Conservation (phyloP, 1,140 invertebrate genomes). For the Palaemon carinicauda region DNA sequence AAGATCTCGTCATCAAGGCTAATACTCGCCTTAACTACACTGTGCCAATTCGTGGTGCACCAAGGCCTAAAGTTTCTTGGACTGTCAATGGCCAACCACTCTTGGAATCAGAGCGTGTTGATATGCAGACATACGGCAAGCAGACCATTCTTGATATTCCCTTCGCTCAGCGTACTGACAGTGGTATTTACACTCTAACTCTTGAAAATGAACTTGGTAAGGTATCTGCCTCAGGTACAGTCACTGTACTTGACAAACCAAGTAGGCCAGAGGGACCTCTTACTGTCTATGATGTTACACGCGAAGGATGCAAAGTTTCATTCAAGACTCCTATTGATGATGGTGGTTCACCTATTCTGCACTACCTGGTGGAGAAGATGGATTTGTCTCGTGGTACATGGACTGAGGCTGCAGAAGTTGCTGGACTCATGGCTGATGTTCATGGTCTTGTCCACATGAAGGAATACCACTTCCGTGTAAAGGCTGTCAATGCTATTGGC, state of each 20-base stretch:
- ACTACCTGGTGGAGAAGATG: conserved; percentile 98
- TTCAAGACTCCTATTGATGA: conserved; percentile 88
- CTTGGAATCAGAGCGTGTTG: conserved; percentile 72
- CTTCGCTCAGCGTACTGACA: conserved; percentile 81
- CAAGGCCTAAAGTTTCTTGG: conserved; percentile 76
- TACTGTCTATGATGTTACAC: conserved; percentile 83
- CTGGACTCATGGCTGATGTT: conserved; percentile 81
- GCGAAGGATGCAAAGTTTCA: conserved; percentile 85
- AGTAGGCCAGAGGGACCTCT: conserved; percentile 86
- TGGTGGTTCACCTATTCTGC: conserved; percentile 92
- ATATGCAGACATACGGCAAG: conserved; percentile 77
- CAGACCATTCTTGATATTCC: conserved; percentile 87
- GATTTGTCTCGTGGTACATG: conserved; percentile 93
- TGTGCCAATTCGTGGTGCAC: conserved; percentile 78
- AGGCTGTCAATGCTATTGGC: conserved; percentile 94
- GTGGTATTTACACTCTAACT: conserved; percentile 84
- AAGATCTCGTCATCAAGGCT: conserved; percentile 87
- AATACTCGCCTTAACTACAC: conserved; percentile 89
- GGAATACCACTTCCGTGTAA: conserved; percentile 84
- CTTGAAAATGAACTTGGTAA: conserved; percentile 85
- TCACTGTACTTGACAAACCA: conserved; percentile 89
- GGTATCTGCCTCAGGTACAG: conserved; percentile 82
- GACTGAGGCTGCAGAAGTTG: conserved; percentile 90
- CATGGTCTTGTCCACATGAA: conserved; percentile 89
- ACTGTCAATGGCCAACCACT: conserved; percentile 83